Percentiles rank a stretch among this genome's conserved stretches.
phyloP scores from a whole-genome alignment of 2,888 invertebrate species.

The Orthosia gracilis region DNA sequence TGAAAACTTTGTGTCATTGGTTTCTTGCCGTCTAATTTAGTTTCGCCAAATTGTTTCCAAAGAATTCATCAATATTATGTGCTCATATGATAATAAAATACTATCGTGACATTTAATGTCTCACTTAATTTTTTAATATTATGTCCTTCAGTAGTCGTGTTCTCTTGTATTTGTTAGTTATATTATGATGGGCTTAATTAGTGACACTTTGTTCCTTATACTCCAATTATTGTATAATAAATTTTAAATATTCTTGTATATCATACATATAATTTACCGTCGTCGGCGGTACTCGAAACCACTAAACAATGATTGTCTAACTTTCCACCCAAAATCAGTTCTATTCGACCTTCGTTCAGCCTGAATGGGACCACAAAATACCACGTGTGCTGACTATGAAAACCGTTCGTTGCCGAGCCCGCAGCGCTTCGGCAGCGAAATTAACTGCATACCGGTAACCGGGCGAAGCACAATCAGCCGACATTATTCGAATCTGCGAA shows the following conservation, averaged over 20 bases:
- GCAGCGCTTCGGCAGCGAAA: constrained; percentile 47
- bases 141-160: no score
- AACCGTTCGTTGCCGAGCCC: constrained; percentile 19
- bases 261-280: neutral
- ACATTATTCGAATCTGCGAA: constrained; percentile 67
- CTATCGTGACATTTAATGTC: no score
- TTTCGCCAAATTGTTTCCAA: neutral
- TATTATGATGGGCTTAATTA: no score
- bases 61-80: no score
- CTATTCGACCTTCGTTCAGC: neutral
- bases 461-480: constrained; percentile 55
- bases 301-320: neutral
- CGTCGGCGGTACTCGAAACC: neutral
- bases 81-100: no score
- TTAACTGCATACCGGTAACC: constrained; percentile 62
- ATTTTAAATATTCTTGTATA: no score
- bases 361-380: constrained; percentile 12
- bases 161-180: no score
- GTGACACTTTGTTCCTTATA: no score
- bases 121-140: no score
- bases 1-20: neutral
- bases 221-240: no score
- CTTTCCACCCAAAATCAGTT: neutral
- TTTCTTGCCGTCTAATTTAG: neutral
- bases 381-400: constrained; percentile 33